phyloP scores from a whole-genome alignment of 2,888 invertebrate genomes.

The Rosalia funebris region DNA sequence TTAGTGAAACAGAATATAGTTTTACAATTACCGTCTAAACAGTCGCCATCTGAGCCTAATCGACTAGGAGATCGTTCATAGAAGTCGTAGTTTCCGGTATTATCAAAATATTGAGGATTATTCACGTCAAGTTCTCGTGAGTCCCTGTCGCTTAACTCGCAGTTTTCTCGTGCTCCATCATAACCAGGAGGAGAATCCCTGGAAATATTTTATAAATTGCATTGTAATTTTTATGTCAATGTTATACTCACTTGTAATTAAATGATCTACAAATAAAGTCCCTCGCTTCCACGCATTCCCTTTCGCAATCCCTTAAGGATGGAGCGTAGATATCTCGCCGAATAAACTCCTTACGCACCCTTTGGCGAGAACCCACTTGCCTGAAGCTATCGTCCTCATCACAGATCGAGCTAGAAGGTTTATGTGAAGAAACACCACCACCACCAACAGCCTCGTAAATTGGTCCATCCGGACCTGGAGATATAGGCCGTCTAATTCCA shows the following conservation, averaged over 20 bases:
- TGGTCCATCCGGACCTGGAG: conserved; percentile 62
- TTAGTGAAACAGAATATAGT: background rate
- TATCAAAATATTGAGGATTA: conserved; percentile 87
- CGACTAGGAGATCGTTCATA: conserved; percentile 82
- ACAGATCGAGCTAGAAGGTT: conserved; percentile 71
- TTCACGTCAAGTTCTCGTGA: conserved; percentile 84
- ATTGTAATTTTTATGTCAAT: too few relatives aligned
- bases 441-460: conserved; percentile 62
- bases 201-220: too few relatives aligned
- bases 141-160: conserved; percentile 89
- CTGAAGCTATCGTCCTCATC: conserved; percentile 83
- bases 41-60: conserved; percentile 78
- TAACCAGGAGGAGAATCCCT: conserved; percentile 49
- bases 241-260: conserved; percentile 75
- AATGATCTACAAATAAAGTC: conserved; percentile 89
- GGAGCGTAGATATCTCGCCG: conserved; percentile 78
- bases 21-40: conserved; percentile 78
- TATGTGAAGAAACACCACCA: conserved; percentile 55
- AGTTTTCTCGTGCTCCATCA: conserved; percentile 80
- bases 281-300: conserved; percentile 83
- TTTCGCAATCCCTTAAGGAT: conserved; percentile 82
- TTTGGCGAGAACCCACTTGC: conserved; percentile 80
- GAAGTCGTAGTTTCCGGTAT: conserved; percentile 84
- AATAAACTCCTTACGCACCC: conserved; percentile 82
- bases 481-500: conserved; percentile 52